phyloP scores from a whole-genome alignment of 2,113 vertebrate genomes.

The Bufo bufo region DNA sequence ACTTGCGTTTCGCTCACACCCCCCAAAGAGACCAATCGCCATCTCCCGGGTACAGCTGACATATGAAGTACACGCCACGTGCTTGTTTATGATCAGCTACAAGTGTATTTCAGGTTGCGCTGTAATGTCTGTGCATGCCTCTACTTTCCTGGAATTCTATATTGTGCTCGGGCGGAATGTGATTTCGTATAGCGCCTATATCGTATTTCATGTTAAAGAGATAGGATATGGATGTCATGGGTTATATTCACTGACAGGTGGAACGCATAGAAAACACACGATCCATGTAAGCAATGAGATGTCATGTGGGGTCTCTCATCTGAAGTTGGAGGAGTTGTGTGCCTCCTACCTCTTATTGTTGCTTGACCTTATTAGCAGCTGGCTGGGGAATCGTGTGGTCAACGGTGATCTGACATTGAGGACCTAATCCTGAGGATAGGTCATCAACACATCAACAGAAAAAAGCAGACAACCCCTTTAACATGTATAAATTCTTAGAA shows the following conservation, averaged over 20 bases:
- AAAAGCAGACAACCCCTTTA: too few relatives aligned
- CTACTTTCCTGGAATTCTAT: neutral
- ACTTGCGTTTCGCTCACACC: conserved; percentile 26
- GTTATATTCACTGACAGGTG: neutral
- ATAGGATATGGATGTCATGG: neutral
- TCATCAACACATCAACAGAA: too few relatives aligned
- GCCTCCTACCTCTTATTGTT: neutral
- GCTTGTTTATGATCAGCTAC: neutral
- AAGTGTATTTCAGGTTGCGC: neutral
- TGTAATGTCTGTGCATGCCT: neutral
- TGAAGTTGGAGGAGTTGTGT: too few relatives aligned
- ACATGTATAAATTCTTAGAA: too few relatives aligned
- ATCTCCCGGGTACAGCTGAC: neutral
- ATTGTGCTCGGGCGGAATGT: neutral
- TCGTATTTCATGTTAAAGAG: neutral
- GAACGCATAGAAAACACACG: neutral
- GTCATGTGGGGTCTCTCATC: neutral
- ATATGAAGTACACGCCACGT: neutral
- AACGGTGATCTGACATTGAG: too few relatives aligned
- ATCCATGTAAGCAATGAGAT: too few relatives aligned
- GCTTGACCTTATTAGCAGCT: too few relatives aligned
- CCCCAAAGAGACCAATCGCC: conserved; percentile 25
- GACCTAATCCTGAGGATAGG: too few relatives aligned
- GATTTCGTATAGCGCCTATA: neutral
- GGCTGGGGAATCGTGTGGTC: too few relatives aligned